A percentile compares a stretch with the other conserved stretches of the same genome.
These are phyloP conservation scores for Bolborhynchus lineola DNA, from an alignment of 2,113 vertebrate genomes.

Conservation along the genomic window DNA sequence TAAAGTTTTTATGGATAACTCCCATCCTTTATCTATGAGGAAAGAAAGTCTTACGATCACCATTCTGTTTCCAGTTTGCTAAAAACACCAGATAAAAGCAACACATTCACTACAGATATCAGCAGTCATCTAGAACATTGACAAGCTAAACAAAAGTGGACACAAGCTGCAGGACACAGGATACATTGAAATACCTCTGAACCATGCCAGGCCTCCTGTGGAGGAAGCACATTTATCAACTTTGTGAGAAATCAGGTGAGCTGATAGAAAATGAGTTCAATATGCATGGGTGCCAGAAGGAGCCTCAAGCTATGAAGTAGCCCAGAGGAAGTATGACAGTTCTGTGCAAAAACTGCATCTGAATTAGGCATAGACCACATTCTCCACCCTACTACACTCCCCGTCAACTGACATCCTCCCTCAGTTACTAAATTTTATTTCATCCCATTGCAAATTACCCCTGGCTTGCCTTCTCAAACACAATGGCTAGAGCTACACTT, in stretches of 20 bases:
- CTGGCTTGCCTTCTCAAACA: background rate
- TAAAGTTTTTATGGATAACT: background rate
- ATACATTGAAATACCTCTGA: background rate
- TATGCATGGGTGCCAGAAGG: background rate
- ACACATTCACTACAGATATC: background rate
- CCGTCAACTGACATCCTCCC: background rate
- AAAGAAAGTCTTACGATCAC: background rate
- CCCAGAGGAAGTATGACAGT: background rate
- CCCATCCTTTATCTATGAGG: background rate
- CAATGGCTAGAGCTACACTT: background rate
- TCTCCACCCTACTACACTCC: background rate
- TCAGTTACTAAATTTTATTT: background rate
- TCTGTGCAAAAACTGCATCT: background rate
- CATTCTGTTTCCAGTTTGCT: background rate
- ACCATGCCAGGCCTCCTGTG: background rate
- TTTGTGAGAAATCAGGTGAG: background rate
- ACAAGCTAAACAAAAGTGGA: background rate
- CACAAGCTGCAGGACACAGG: background rate
- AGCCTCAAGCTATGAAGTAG: background rate
- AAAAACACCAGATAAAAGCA: background rate
- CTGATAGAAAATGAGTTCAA: background rate
- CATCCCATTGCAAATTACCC: background rate
- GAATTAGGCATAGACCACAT: background rate
- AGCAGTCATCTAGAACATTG: background rate
- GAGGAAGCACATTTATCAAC: background rate